Evolutionary conservation across 2,797 vertebrate species (phyloP).

Genomic region (Paguma larvata): DNA sequence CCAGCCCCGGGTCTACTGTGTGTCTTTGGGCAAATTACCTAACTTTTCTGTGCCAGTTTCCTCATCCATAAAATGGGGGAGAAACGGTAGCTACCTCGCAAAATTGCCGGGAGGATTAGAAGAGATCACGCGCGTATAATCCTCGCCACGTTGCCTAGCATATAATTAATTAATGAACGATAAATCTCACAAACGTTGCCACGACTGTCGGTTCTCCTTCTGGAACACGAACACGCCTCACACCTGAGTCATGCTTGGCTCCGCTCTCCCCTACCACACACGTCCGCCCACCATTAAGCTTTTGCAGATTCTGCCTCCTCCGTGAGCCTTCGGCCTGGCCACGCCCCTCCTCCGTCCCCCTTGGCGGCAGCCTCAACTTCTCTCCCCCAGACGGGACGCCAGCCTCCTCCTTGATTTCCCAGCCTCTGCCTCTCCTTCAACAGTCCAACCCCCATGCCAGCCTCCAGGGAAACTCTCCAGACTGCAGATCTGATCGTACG

Average conservation of each 20-base stretch:
- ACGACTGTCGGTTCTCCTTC: not conserved
- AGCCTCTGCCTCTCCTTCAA: not conserved
- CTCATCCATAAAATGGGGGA: not conserved
- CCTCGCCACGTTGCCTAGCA: not conserved
- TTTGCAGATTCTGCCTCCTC: not conserved
- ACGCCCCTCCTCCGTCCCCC: fast-evolving
- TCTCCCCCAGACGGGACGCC: not conserved
- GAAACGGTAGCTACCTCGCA: not conserved
- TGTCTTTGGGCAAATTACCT: not conserved
- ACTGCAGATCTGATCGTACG: not conserved
- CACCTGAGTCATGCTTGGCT: not conserved
- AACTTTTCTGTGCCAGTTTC: conserved; percentile 42
- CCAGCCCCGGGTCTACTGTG: not conserved
- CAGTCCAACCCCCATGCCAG: not conserved
- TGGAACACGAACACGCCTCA: not conserved
- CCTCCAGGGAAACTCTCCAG: not conserved
- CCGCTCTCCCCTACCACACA: not conserved
- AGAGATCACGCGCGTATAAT: not conserved
- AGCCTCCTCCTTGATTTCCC: not conserved
- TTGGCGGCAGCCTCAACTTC: not conserved
- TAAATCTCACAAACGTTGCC: not conserved
- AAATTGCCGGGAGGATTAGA: not conserved
- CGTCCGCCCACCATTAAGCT: not conserved
- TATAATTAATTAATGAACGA: not conserved
- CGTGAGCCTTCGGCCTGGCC: not conserved